A percentile compares a stretch with the other conserved stretches of the same genome.
Evolutionary conservation across 1,140 invertebrate genomes (phyloP).

Genomic region (Nebria ingens): DNA sequence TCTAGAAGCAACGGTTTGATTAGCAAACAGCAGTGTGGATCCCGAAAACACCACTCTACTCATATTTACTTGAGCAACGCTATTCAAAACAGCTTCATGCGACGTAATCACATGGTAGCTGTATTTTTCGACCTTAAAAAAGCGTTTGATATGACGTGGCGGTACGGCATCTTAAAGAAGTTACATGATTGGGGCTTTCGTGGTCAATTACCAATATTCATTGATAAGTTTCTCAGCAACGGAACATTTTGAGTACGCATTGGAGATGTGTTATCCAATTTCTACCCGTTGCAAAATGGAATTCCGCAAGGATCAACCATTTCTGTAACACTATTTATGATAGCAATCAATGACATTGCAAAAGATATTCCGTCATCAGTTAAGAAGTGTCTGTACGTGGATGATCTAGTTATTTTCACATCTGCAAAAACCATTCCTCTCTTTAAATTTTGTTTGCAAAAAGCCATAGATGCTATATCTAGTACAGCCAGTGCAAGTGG

Average conservation of each 20-base stretch:
- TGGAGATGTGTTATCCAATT: neutral
- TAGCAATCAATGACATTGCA: neutral
- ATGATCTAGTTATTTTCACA: neutral
- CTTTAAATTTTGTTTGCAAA: neutral
- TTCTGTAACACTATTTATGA: neutral
- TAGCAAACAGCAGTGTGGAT: neutral
- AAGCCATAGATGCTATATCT: neutral
- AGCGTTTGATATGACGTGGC: constrained; percentile 2
- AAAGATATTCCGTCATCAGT: neutral
- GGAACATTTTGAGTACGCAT: neutral
- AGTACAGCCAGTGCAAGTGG: neutral
- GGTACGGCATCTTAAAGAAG: neutral
- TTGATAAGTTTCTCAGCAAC: neutral
- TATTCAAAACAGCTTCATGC: neutral
- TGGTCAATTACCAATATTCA: neutral
- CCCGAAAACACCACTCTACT: neutral
- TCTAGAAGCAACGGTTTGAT: neutral
- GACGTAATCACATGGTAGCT: neutral
- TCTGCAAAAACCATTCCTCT: neutral
- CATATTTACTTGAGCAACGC: neutral
- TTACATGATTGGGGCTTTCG: neutral
- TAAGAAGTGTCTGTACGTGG: neutral
- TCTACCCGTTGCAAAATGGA: neutral
- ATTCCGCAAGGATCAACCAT: neutral
- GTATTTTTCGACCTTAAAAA: neutral